Percentiles rank a stretch among this genome's conserved stretches.
These are phyloP conservation scores for Pilophorus perplexus DNA, from an alignment of 2,888 invertebrate species.

Conservation along the genomic window DNA sequence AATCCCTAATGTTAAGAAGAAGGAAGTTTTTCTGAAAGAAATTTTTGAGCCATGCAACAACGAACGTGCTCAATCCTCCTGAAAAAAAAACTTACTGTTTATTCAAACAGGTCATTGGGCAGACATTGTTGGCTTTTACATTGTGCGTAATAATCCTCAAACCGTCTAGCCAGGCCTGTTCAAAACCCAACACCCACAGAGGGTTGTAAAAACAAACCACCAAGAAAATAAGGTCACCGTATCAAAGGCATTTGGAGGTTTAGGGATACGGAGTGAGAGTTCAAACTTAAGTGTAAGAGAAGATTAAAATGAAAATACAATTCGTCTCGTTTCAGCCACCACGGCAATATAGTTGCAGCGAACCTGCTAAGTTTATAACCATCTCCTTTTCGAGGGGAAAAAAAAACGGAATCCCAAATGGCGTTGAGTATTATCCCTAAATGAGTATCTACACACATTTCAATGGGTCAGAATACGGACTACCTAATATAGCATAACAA, in stretches of 20 bases:
- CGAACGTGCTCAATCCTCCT: conserved; percentile 32
- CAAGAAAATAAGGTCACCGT: conserved; percentile 37
- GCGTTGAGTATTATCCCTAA: too few species aligned
- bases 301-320: too few species aligned
- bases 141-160: conserved; percentile 95
- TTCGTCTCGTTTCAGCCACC: too few species aligned
- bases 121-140: conserved; percentile 98
- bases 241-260: conserved; percentile 29
- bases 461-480: background rate
- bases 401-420: too few species aligned
- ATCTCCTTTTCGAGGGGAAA: too few species aligned
- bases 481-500: too few species aligned
- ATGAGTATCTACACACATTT: background rate
- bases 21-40: background rate
- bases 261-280: conserved; percentile 28
- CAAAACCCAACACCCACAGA: conserved; percentile 38
- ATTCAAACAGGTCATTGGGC: conserved; percentile 96
- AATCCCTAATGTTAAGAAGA: too few species aligned
- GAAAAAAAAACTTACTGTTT: conserved; percentile 91
- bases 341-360: too few species aligned
- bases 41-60: conserved; percentile 35
- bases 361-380: too few species aligned
- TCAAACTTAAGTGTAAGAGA: background rate
- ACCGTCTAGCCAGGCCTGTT: conserved; percentile 92
- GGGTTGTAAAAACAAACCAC: conserved; percentile 16